phyloP scores from a whole-genome alignment of 92 coral and sea anemone species.

The Zoanthus sociatus region DNA sequence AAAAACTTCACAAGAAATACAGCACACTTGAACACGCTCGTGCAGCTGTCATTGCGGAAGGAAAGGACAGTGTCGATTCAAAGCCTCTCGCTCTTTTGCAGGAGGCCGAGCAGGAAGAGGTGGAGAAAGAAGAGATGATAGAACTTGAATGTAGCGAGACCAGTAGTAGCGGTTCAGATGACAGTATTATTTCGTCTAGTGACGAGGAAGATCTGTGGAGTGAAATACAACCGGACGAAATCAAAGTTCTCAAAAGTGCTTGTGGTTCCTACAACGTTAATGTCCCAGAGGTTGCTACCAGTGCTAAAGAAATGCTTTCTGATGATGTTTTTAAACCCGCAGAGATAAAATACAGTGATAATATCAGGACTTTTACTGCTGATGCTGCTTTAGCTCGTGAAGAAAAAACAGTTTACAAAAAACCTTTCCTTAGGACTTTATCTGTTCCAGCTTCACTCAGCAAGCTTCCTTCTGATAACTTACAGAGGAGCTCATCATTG shows the following conservation, averaged over 20 bases:
- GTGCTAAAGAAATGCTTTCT: neutral
- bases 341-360: neutral
- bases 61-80: conserved; percentile 5
- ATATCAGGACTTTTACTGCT: neutral
- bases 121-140: neutral
- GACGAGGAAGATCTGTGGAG: conserved; percentile 4
- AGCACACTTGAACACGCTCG: conserved; percentile 54
- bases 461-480: neutral
- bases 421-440: conserved; percentile 3
- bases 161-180: conserved; percentile 40
- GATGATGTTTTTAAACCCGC: neutral
- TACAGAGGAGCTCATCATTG: conserved; percentile 10
- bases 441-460: conserved; percentile 30
- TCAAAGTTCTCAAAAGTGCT: neutral
- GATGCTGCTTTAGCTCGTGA: neutral
- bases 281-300: neutral
- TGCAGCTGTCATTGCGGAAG: conserved; percentile 45
- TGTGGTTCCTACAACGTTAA: neutral
- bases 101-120: conserved; percentile 26
- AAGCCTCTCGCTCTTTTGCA: neutral
- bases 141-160: conserved; percentile 1
- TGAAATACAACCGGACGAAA: neutral
- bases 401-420: neutral
- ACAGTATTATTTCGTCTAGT: conserved; percentile 29
- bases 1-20: conserved; percentile 51